Evolutionary conservation across 1,140 invertebrate species (phyloP), one percentile per base, ranked within the genome.

Genomic region (Stratiolaelaps scimitus): DNA sequence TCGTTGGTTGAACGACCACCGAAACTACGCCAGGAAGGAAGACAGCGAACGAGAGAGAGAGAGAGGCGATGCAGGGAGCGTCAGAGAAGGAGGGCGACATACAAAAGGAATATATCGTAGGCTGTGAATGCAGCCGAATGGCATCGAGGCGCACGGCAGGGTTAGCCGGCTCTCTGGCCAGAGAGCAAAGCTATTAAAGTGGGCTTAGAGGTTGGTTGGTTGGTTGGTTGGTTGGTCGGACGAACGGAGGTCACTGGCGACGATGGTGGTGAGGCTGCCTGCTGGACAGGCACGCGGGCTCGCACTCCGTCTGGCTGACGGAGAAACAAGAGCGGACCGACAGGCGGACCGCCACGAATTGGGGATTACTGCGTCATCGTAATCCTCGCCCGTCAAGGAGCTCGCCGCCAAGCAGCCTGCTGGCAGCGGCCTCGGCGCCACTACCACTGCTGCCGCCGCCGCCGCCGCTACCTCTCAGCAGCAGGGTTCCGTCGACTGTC

Each of bases 161-260:
- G 26, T 23, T 26, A 17, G 26, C 53, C 6, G 34, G 26, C 28
- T 28, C 47, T 23, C 47, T 19, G 53, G 53, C 53, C 34, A 60
- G 53, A 60, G 53, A 60, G 53, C 53, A 60, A 60, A 60, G 53
- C 53, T 60, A 60, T 60, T 60, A 60, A 60, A 60, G 53, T 23
- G 20, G 53, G 53, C 53, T 60, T 60, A 60, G 53, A 19, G 53
- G 53, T 60, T 26, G 53, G 15, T 60, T 26, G 15, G 53, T 60
- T n/a, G n/a, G n/a, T n/a, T n/a, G n/a, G n/a, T n/a, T n/a, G n/a
- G n/a, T n/a, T n/a, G n/a, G n/a, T n/a, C n/a, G n/a, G n/a, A n/a
- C n/a, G n/a, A n/a, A n/a, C 23, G 53, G 53, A 60, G n/a, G 26
- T 15, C 34, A 17, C 53, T 26, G 26, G 26, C 53, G 53, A 19